Percentiles rank a stretch among this genome's conserved stretches.
phyloP scores from a whole-genome alignment of 2,888 invertebrate species.

The Chymomyza amoena region DNA sequence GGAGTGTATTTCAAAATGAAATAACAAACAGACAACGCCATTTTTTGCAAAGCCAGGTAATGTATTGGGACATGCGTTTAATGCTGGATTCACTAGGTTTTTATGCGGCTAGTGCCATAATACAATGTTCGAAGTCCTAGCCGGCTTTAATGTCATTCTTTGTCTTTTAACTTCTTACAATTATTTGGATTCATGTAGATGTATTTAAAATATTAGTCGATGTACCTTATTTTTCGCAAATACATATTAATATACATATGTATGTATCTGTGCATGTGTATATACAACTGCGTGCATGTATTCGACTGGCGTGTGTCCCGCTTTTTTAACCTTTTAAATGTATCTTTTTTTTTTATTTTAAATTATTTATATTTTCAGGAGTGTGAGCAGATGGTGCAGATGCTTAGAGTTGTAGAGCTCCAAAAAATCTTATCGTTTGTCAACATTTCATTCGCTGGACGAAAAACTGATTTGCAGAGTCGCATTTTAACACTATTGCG shows the following conservation, averaged over 20 bases:
- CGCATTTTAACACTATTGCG: conserved; percentile 86
- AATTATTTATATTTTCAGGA: conserved; percentile 58
- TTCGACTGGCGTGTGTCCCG: neutral
- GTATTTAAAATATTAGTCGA: neutral
- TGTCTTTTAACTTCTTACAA: neutral
- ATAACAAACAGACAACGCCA: conserved; percentile 35
- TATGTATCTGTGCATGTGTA: conserved; percentile 7
- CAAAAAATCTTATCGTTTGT: conserved; percentile 90
- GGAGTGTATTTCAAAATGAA: conserved; percentile 13
- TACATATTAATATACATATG: neutral
- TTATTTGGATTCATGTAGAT: neutral
- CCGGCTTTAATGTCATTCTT: neutral
- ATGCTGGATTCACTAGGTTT: neutral
- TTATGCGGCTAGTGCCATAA: neutral
- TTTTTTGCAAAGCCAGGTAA: conserved; percentile 56
- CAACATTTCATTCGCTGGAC: conserved; percentile 88
- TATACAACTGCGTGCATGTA: conserved; percentile 14
- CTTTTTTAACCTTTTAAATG: conserved; percentile 7
- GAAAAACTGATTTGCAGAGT: conserved; percentile 88
- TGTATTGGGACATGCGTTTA: conserved; percentile 45
- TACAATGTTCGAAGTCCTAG: neutral
- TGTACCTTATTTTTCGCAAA: neutral
- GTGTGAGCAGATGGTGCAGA: conserved; percentile 78
- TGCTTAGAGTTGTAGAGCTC: conserved; percentile 90
- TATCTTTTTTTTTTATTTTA: neutral